Conservation (phyloP, 2,113 vertebrate genomes). For the Sterna hirundo region DNA sequence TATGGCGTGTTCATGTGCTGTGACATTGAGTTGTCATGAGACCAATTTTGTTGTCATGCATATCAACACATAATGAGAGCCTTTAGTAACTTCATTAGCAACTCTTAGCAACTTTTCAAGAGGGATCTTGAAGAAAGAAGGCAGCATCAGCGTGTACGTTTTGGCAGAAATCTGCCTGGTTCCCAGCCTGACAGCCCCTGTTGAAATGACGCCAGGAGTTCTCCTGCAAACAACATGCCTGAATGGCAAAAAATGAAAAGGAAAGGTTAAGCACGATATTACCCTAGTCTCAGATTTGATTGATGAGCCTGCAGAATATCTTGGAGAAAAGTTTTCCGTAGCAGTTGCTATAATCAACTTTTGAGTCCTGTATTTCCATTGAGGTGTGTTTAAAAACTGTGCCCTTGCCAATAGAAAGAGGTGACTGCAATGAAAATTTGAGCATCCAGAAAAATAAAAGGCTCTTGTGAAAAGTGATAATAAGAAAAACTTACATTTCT, state of each 20-base stretch:
- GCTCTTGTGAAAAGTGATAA: neutral
- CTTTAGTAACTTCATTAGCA: conserved; percentile 10
- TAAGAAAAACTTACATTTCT: neutral
- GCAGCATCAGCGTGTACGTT: neutral
- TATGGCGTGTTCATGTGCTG: neutral
- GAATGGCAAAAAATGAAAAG: neutral
- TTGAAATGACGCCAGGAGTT: neutral
- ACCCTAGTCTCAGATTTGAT: neutral
- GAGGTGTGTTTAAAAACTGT: neutral
- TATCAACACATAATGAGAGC: neutral
- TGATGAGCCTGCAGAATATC: neutral
- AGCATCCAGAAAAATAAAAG: neutral
- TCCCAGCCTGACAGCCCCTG: neutral
- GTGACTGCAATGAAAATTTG: neutral
- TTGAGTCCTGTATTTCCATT: neutral
- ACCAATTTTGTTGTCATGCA: neutral
- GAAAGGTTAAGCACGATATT: neutral
- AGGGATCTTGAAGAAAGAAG: neutral
- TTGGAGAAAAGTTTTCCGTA: neutral
- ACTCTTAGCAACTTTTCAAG: neutral
- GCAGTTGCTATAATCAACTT: neutral
- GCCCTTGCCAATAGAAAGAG: neutral
- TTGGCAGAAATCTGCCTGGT: neutral
- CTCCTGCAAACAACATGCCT: neutral
- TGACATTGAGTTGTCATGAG: neutral